Percentiles rank a stretch among this genome's conserved stretches.
Conservation (phyloP, 2,888 invertebrate species). For the Eulithis prunata region DNA sequence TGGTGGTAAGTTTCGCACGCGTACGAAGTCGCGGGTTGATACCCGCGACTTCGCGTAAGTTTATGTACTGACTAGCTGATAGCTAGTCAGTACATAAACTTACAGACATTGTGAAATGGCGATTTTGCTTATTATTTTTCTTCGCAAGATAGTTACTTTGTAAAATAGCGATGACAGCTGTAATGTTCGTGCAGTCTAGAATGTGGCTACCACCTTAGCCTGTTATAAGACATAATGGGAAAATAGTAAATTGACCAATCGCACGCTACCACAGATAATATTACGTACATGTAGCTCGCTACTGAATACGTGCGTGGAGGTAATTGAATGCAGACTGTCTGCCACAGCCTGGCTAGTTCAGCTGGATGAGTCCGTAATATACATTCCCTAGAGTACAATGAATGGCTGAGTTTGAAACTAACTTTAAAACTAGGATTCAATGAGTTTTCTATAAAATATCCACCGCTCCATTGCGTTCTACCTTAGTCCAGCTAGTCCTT, state of each 20-base stretch:
- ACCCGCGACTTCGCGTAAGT: too few relatives aligned
- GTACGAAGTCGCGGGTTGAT: too few relatives aligned
- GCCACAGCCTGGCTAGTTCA: slow-evolving; percentile 7
- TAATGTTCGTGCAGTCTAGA: slow-evolving; percentile 10
- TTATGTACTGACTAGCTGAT: too few relatives aligned
- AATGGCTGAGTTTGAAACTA: neutral
- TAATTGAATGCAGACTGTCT: slow-evolving; percentile 49
- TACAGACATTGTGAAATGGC: neutral
- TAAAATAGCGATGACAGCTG: slow-evolving; percentile 11
- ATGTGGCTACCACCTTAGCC: slow-evolving; percentile 23
- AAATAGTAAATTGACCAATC: slow-evolving; percentile 69
- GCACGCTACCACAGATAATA: slow-evolving; percentile 42
- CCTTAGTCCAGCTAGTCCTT: too few relatives aligned
- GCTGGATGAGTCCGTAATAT: slow-evolving; percentile 7
- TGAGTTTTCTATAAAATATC: too few relatives aligned
- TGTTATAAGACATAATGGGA: slow-evolving; percentile 42
- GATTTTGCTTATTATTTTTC: neutral
- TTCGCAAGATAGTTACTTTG: neutral
- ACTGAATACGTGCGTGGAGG: slow-evolving; percentile 50
- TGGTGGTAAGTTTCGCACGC: too few relatives aligned
- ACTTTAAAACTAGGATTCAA: neutral
- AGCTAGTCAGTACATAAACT: too few relatives aligned
- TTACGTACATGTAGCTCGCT: slow-evolving; percentile 40
- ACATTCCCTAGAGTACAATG: neutral
- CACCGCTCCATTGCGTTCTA: too few relatives aligned